Evolutionary conservation across 2,113 vertebrate genomes (phyloP).

Genomic region (Pycnonotus jocosus): DNA sequence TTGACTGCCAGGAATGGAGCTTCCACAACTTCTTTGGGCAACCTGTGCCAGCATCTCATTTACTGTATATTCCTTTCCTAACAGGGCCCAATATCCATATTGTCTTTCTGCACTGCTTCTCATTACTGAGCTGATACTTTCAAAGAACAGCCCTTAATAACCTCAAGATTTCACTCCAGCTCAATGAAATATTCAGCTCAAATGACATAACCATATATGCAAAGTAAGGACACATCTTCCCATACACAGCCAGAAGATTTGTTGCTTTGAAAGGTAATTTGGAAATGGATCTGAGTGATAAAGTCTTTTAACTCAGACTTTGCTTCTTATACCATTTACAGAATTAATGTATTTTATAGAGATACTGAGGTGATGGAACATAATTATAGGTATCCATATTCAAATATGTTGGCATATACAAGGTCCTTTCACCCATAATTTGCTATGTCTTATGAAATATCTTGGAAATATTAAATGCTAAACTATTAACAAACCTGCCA

Average conservation of each 20-base stretch:
- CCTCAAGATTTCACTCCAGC: background rate
- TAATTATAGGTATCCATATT: background rate
- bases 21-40: background rate
- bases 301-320: background rate
- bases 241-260: background rate
- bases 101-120: background rate
- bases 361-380: background rate
- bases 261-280: background rate
- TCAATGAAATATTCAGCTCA: background rate
- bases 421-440: background rate
- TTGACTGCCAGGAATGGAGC: background rate
- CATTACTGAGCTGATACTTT: background rate
- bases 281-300: background rate
- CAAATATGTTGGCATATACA: background rate
- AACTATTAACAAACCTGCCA: background rate
- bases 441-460: background rate
- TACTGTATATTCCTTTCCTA: background rate
- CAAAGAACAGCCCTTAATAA: background rate
- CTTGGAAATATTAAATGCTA: background rate
- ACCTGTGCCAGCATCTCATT: background rate
- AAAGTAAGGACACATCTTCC: background rate
- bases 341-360: background rate
- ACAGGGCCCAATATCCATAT: background rate
- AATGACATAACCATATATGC: background rate
- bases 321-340: background rate